Base-by-base conservation (phyloP, 92 coral and sea anemone species). In the Epizoanthus scotinus region DNA sequence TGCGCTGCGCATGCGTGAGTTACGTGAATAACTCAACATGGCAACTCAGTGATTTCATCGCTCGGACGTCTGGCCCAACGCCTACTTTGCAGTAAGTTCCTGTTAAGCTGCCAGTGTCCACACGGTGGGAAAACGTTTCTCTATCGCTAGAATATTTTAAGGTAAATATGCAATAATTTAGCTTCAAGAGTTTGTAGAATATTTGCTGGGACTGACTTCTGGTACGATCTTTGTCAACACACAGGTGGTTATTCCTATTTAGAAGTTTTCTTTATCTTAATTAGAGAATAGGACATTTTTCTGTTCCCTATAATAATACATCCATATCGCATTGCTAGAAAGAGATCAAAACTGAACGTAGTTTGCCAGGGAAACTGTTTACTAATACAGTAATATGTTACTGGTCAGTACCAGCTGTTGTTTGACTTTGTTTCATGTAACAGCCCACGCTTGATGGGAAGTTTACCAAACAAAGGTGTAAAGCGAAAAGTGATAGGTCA, bases 41-140 rank as follows among this genome's bases (percentile, higher is more conserved):
- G 81, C 60, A 75, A 75, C 81, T 25, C 60, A 57, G 63, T 75
- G 81, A 75, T 40, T 75, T 75, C 81, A 75, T 75, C 81, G 31
- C 26, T 75, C 36, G 49, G 61, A 60, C 55, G 22, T 21, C 68
- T 21, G 50, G 40, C 67, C 22, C 59, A 59, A 58, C 63, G 6
- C 21, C 36, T 59, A 58, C 44, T 34, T 58, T 27, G 36, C 15
- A 68, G 81, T 59, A 75, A 13, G 81, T 38, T 75, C 47, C 36
- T 60, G 36, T 20, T 28, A 10, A 75, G 59, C 29, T 12, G 59
- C 21, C 0, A 47, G 52, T 47, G 10, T 9, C 52, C 52, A 15
- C 2, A 47, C 52, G 14, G 52, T 47, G 52, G 12, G 12, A 47
- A 5, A 47, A 7, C 12, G 2, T 15, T 36, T 34, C 10, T 8